Evolutionary conservation across 2,797 vertebrate species (phyloP), one percentile per base, ranked within the genome.

Genomic region (Gadopsis bispinosus): DNA sequence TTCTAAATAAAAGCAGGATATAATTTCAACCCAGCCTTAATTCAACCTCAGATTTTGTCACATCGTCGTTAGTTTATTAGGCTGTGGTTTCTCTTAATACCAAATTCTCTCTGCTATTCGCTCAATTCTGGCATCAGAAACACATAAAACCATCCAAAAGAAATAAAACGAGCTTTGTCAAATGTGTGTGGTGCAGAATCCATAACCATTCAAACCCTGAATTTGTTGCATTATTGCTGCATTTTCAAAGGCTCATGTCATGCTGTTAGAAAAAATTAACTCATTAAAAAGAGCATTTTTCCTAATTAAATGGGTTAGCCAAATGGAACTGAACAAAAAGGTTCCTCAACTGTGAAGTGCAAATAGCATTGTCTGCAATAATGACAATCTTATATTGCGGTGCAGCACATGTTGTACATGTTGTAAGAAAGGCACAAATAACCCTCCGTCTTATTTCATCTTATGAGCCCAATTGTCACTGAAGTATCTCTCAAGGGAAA

Each of bases 401-500:
- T 20, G 19, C 16, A 39, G 33, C 11, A n/a, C 19, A 14, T 26
- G 59, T 10, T 29, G 20, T 16, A 12, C 61, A 41, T 39, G 73
- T 84, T 65, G 37, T 43, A 11, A 66, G 54, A 75, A 63, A 68
- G 45, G 47, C n/a, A 31, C 55, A 79, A 69, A 83, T 33, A 65
- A 70, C 54, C 26, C 22, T 73, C 58, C 26, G 68, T 48, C 45
- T 87, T 22, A 45, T 56, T 33, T 37, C 33, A 12, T 69, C 48
- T 54, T 55, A 55, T 63, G 41, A 75, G 54, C 60, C 45, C 65
- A 67, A 73, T 41, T 59, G 73, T 68, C 56, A 37, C 53, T 48
- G 51, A 84, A 79, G 72, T 45, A 26, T 43, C 51, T 79, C 84
- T 59, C 70, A 33, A 20, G 69, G 74, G 76, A 63, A 79, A 80